phyloP scores from a whole-genome alignment of 2,113 vertebrate species.

The Buteo buteo region DNA sequence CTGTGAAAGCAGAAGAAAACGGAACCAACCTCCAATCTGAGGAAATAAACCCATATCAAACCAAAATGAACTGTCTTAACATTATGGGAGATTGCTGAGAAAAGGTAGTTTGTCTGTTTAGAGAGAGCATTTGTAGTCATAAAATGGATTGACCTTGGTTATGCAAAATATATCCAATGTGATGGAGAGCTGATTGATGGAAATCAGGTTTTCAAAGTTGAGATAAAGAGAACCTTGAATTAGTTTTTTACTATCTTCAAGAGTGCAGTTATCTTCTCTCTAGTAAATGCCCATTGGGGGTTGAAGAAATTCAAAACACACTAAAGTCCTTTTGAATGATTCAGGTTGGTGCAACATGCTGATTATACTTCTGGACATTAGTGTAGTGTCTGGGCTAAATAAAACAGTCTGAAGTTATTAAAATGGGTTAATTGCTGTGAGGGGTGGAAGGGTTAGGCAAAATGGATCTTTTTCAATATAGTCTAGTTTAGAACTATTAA shows the following conservation, averaged over 20 bases:
- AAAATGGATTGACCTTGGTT: not conserved
- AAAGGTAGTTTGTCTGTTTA: not conserved
- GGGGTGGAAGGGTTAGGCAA: not conserved
- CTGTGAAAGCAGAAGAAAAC: not conserved
- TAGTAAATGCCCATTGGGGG: not conserved
- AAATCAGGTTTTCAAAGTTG: not conserved
- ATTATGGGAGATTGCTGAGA: not conserved
- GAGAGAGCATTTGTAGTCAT: not conserved
- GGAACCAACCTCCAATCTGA: not conserved
- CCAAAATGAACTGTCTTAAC: not conserved
- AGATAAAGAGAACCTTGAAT: not conserved
- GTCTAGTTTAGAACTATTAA: not conserved
- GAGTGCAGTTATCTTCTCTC: not conserved
- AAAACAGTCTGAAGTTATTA: not conserved
- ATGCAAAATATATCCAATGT: not conserved
- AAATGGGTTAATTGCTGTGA: not conserved
- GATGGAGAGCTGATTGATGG: not conserved
- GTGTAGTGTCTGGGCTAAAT: not conserved
- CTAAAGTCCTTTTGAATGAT: not conserved
- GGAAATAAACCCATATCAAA: not conserved
- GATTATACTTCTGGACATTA: not conserved
- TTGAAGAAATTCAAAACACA: not conserved
- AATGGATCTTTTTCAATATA: not conserved
- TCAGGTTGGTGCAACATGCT: not conserved
- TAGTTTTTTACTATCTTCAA: not conserved